A percentile compares a stretch with the other conserved stretches of the same genome.
These are phyloP conservation scores for Ciconia maguari DNA, from an alignment of 2,113 vertebrate species.

Conservation along the genomic window DNA sequence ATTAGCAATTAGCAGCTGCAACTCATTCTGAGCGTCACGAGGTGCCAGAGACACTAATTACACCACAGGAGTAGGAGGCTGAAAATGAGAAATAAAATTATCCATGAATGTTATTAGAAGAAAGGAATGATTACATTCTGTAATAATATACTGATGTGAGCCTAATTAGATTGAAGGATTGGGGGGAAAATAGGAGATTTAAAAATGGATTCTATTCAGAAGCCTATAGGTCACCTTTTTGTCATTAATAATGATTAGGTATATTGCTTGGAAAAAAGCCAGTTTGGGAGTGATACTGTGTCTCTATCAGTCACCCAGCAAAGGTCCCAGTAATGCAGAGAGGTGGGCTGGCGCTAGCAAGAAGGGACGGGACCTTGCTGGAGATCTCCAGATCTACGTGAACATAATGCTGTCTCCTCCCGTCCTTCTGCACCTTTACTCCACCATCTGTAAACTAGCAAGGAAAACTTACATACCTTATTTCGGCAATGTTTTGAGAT, in stretches of 20 bases:
- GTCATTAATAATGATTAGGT: slow-evolving; percentile 38
- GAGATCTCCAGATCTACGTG: background rate
- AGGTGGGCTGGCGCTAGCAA: background rate
- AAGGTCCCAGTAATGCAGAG: background rate
- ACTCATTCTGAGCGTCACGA: slow-evolving; percentile 84
- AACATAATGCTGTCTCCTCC: accelerated
- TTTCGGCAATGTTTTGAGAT: background rate
- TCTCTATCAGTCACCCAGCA: background rate
- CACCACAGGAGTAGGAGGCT: slow-evolving; percentile 79
- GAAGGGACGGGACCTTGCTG: background rate
- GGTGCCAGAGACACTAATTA: slow-evolving; percentile 88
- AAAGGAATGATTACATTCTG: slow-evolving; percentile 83
- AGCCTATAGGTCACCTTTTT: slow-evolving; percentile 67
- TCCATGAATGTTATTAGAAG: slow-evolving; percentile 82
- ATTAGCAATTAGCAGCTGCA: slow-evolving; percentile 95
- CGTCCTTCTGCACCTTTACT: background rate
- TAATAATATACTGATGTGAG: slow-evolving; percentile 84
- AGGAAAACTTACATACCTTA: accelerated
- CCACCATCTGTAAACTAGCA: accelerated
- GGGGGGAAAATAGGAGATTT: slow-evolving; percentile 66
- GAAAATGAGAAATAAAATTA: slow-evolving; percentile 84
- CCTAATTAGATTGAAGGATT: slow-evolving; percentile 83
- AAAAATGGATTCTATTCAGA: slow-evolving; percentile 58
- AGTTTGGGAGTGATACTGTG: background rate
- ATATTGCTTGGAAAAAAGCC: slow-evolving; percentile 13